Conservation (phyloP, 2,888 invertebrate genomes). For the Lampropteryx suffumata region DNA sequence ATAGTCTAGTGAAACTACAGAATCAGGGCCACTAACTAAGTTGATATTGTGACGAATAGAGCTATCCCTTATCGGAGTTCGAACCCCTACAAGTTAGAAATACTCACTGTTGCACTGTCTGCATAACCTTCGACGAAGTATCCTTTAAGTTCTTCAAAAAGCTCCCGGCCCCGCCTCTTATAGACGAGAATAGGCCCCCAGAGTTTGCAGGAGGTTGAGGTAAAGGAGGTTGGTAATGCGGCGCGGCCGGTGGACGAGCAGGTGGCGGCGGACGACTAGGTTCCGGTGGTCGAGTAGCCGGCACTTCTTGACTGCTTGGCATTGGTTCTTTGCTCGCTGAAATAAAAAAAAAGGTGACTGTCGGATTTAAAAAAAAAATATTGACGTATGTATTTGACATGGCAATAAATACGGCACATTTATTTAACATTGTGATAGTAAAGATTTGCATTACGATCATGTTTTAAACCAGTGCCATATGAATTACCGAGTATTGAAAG, state of each 20-base stretch:
- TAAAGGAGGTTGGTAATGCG: constrained; percentile 55
- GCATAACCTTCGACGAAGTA: constrained; percentile 98
- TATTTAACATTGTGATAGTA: too few relatives aligned
- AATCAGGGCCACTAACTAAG: too few relatives aligned
- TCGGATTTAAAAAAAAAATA: neutral
- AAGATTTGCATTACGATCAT: too few relatives aligned
- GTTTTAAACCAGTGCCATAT: neutral
- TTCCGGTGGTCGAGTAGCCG: constrained; percentile 62
- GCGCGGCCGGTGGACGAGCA: constrained; percentile 56
- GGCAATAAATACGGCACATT: constrained; percentile 5
- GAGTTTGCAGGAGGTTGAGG: constrained; percentile 54
- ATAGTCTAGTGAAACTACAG: too few relatives aligned
- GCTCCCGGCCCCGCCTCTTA: constrained; percentile 96
- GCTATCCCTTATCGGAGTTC: too few relatives aligned
- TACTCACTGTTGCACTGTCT: constrained; percentile 94
- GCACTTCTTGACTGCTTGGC: constrained; percentile 50
- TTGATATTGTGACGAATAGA: too few relatives aligned
- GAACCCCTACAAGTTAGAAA: too few relatives aligned
- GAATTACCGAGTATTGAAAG: neutral
- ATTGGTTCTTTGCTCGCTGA: constrained; percentile 60
- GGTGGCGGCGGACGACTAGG: constrained; percentile 62
- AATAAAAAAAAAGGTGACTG: constrained; percentile 36
- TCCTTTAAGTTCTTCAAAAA: constrained; percentile 97
- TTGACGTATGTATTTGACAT: neutral
- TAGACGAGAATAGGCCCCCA: constrained; percentile 90